phyloP scores from a whole-genome alignment of 2,888 invertebrate genomes.

The Scaptomyza caliginosa region DNA sequence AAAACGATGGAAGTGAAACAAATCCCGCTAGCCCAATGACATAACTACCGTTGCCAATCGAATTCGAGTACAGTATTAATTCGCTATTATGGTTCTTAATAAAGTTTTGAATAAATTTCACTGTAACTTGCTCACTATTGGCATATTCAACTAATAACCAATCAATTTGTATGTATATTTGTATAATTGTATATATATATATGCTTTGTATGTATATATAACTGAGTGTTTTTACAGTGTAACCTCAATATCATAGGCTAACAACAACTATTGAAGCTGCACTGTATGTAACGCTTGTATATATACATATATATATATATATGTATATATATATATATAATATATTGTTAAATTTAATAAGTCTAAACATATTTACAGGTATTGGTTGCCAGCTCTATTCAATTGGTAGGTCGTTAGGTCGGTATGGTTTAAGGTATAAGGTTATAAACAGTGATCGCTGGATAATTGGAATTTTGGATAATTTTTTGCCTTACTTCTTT shows the following conservation, averaged over 20 bases:
- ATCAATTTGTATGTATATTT: constrained; percentile 37
- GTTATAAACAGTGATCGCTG: constrained; percentile 10
- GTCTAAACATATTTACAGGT: constrained; percentile 77
- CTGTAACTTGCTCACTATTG: constrained; percentile 7
- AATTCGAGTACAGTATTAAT: constrained; percentile 17
- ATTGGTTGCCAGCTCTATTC: constrained; percentile 58
- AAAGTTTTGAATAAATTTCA: constrained; percentile 9
- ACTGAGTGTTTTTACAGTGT: constrained; percentile 18
- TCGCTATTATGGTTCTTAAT: constrained; percentile 15
- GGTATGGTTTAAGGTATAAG: constrained; percentile 1
- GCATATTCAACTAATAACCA: constrained; percentile 21
- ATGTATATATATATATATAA: constrained; percentile 16
- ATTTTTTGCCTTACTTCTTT: not conserved
- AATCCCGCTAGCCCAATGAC: constrained; percentile 15
- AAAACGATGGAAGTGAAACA: no score
- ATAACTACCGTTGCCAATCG: constrained; percentile 57
- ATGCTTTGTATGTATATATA: constrained; percentile 44
- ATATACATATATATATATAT: constrained; percentile 35
- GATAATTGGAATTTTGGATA: not conserved
- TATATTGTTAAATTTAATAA: constrained; percentile 71
- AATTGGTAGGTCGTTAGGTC: constrained; percentile 17
- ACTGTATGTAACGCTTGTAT: constrained; percentile 29
- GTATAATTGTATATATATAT: constrained; percentile 37
- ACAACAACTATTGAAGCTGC: constrained; percentile 21
- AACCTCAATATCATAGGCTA: constrained; percentile 23